phyloP scores from a whole-genome alignment of 2,797 vertebrate genomes.

The Paratrypauchen microcephalus region DNA sequence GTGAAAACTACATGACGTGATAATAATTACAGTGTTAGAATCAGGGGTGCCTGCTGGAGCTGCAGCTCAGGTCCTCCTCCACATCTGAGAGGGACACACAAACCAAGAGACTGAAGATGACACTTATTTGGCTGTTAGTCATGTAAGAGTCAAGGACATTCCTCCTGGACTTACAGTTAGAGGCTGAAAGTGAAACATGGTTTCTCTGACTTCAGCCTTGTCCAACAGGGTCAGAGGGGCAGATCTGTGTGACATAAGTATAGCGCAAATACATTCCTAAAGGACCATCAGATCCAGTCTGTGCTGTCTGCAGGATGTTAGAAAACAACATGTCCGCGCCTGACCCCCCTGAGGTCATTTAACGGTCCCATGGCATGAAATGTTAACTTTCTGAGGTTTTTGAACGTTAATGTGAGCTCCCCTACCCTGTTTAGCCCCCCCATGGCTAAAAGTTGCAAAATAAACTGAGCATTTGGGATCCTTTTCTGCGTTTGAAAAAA shows the following conservation, averaged over 20 bases:
- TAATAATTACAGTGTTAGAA: neutral
- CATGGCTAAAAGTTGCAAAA: too few species aligned
- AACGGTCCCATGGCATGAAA: too few species aligned
- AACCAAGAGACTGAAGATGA: constrained; percentile 29
- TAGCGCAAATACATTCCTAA: constrained; percentile 61
- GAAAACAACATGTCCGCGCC: constrained; percentile 21
- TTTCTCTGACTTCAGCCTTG: constrained; percentile 40
- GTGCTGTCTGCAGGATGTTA: constrained; percentile 33
- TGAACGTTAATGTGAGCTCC: too few species aligned
- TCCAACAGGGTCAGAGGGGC: constrained; percentile 48
- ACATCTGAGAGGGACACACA: constrained; percentile 17
- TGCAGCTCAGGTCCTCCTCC: constrained; percentile 31
- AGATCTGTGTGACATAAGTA: constrained; percentile 57
- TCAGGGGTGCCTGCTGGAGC: constrained; percentile 21
- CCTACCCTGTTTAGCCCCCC: too few species aligned
- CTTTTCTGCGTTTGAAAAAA: too few species aligned
- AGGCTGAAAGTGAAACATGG: constrained; percentile 30
- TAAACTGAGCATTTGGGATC: too few species aligned
- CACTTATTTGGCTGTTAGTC: neutral
- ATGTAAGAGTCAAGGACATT: too few species aligned
- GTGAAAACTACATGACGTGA: neutral
- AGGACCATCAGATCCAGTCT: constrained; percentile 20
- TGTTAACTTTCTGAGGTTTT: too few species aligned
- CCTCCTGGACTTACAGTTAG: constrained; percentile 5
- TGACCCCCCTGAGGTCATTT: neutral